Percentiles rank a stretch among this genome's conserved stretches.
phyloP scores from a whole-genome alignment of 2,797 vertebrate genomes.

The Uromys caudimaculatus region DNA sequence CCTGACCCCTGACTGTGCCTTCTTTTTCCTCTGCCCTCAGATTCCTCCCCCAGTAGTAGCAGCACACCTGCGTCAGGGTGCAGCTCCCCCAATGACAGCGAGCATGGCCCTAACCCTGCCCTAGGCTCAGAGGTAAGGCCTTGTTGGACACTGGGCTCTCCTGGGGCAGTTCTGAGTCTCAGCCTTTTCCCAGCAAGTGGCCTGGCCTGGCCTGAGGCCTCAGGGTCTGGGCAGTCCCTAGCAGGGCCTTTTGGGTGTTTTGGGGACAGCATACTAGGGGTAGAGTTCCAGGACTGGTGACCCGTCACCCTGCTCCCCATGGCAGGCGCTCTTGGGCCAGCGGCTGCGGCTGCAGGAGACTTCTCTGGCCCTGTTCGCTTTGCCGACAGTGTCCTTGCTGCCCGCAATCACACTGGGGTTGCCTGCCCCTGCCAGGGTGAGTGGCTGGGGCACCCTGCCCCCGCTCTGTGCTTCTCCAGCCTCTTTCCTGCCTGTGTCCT shows the following conservation, averaged over 20 bases:
- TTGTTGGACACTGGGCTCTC: neutral
- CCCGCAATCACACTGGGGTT: conserved; percentile 95
- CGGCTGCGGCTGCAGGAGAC: conserved; percentile 90
- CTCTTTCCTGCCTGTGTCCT: neutral
- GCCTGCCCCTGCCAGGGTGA: conserved; percentile 93
- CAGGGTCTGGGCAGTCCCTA: conserved; percentile 1
- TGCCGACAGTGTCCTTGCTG: conserved; percentile 89
- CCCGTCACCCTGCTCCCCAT: conserved; percentile 52
- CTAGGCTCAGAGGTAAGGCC: conserved; percentile 90
- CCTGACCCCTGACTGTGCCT: neutral
- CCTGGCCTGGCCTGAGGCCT: neutral
- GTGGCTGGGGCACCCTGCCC: conserved; percentile 67
- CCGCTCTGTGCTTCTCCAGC: neutral
- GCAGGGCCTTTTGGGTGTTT: neutral
- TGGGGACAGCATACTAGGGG: neutral
- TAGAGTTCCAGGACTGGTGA: conserved; percentile 16
- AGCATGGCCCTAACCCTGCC: conserved; percentile 87
- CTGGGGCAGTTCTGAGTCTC: conserved; percentile 18
- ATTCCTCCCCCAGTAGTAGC: conserved; percentile 97
- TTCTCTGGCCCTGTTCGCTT: conserved; percentile 92
- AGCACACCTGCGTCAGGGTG: conserved; percentile 92
- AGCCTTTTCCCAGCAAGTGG: neutral
- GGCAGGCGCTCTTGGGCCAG: conserved; percentile 83
- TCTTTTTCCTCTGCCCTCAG: conserved; percentile 81
- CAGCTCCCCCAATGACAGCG: conserved; percentile 93